A percentile compares a stretch with the other conserved stretches of the same genome.
These are phyloP conservation scores for Drosophila leonis DNA, from an alignment of 2,888 invertebrate genomes.

Conservation along the genomic window DNA sequence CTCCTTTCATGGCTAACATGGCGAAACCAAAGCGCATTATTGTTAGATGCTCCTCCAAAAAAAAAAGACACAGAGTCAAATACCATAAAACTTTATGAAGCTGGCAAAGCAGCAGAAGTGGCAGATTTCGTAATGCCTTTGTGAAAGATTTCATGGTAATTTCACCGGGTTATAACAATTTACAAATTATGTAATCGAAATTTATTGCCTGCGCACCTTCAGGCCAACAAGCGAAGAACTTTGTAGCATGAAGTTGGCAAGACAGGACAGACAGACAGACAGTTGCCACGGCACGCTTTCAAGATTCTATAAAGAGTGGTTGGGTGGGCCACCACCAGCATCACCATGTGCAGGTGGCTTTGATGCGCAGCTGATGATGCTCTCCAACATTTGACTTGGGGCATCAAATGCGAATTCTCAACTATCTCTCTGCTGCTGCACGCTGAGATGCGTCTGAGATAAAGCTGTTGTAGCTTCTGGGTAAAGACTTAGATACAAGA, in stretches of 20 bases:
- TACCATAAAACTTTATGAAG: slow-evolving; percentile 75
- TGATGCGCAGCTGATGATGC: slow-evolving; percentile 70
- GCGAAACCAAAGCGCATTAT: slow-evolving; percentile 64
- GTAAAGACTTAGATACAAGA: slow-evolving; percentile 15
- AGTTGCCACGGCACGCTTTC: slow-evolving; percentile 39
- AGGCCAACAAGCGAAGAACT: slow-evolving; percentile 31
- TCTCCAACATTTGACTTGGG: slow-evolving; percentile 42
- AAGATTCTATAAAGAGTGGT: slow-evolving; percentile 33
- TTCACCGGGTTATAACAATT: slow-evolving; percentile 82
- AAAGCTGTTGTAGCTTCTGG: slow-evolving; percentile 43
- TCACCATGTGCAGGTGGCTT: slow-evolving; percentile 65
- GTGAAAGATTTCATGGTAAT: slow-evolving; percentile 82
- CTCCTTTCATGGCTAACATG: slow-evolving; percentile 59
- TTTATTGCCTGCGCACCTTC: slow-evolving; percentile 67
- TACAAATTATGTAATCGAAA: slow-evolving; percentile 84
- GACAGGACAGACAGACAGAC: not conserved
- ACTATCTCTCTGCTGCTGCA: not conserved
- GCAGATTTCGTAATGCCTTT: slow-evolving; percentile 77
- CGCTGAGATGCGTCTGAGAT: slow-evolving; percentile 22
- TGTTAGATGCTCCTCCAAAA: slow-evolving; percentile 48
- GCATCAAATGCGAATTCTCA: slow-evolving; percentile 41
- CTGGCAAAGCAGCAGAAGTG: slow-evolving; percentile 54
- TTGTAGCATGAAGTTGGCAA: not conserved
- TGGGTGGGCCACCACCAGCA: slow-evolving; percentile 53
- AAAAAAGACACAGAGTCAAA: slow-evolving; percentile 55